phyloP scores from a whole-genome alignment of 2,888 invertebrate species.

The Hydrotaea cyrtoneurina region DNA sequence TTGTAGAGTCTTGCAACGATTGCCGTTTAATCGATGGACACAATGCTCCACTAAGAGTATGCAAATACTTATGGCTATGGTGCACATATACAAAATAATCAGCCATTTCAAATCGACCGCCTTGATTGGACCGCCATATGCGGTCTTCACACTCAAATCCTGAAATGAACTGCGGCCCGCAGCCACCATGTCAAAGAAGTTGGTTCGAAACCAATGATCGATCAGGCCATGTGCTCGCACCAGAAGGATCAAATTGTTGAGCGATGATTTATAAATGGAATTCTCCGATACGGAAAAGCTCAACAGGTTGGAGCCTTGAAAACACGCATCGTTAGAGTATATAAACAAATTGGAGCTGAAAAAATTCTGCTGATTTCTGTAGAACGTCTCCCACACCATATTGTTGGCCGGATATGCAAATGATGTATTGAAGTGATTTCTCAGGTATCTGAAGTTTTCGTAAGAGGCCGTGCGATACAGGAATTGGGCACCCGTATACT shows the following conservation, averaged over 20 bases:
- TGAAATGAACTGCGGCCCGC: constrained; percentile 22
- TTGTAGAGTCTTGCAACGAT: too few species aligned
- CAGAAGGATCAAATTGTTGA: constrained; percentile 52
- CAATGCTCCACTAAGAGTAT: too few species aligned
- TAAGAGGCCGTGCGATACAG: neutral
- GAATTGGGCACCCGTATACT: too few species aligned
- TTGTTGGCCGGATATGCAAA: constrained; percentile 36
- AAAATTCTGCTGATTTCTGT: constrained; percentile 24
- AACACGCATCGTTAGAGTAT: constrained; percentile 49
- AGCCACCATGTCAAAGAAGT: constrained; percentile 48
- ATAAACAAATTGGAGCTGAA: constrained; percentile 30
- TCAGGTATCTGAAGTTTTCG: constrained; percentile 7
- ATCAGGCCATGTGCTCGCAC: constrained; percentile 56
- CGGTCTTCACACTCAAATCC: constrained; percentile 8
- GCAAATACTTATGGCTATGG: neutral
- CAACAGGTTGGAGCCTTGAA: constrained; percentile 16
- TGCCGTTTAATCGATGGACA: too few species aligned
- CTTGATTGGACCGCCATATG: constrained; percentile 28
- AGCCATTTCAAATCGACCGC: constrained; percentile 55
- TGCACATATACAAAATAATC: constrained; percentile 40
- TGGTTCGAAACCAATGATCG: constrained; percentile 52
- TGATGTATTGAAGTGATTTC: constrained; percentile 27
- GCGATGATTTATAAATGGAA: constrained; percentile 51
- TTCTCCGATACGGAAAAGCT: constrained; percentile 62
- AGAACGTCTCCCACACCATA: constrained; percentile 30